phyloP scores from a whole-genome alignment of 1,140 invertebrate genomes.

The Bombus huntii region DNA sequence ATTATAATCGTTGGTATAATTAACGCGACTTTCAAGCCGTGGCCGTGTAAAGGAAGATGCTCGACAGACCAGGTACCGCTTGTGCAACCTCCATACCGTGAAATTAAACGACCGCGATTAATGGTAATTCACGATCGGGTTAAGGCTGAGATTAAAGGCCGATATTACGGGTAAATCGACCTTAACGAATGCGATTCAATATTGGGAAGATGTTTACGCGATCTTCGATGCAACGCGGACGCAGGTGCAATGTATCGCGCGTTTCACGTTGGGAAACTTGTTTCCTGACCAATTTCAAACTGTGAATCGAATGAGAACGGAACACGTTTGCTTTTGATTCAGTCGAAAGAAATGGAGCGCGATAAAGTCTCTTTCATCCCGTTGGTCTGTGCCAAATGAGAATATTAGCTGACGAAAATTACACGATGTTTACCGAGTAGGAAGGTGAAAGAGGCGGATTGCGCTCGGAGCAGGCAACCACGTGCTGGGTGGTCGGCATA shows the following conservation, averaged over 20 bases:
- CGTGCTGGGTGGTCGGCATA: conserved; percentile 65
- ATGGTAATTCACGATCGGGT: conserved; percentile 51
- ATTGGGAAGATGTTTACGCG: neutral
- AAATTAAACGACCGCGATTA: conserved; percentile 50
- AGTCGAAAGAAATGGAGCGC: neutral
- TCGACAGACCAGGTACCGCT: neutral
- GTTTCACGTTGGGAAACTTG: neutral
- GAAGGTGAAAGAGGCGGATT: conserved; percentile 42
- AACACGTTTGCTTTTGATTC: no score
- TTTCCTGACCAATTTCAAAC: neutral
- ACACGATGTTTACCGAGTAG: conserved; percentile 38
- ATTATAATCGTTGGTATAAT: conserved; percentile 47
- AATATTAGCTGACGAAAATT: conserved; percentile 55
- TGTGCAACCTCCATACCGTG: conserved; percentile 31
- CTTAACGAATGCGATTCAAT: conserved; percentile 46
- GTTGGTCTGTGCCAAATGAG: neutral
- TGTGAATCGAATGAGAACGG: neutral
- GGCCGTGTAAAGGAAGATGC: conserved; percentile 8
- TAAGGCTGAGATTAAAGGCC: conserved; percentile 46
- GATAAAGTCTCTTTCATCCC: neutral
- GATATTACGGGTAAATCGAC: conserved; percentile 48
- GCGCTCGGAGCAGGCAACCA: conserved; percentile 10
- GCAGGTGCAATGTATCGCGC: conserved; percentile 18
- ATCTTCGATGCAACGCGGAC: neutral
- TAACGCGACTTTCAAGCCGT: conserved; percentile 41